Evolutionary conservation across 2,888 invertebrate species (phyloP), one percentile per base, ranked within the genome.

Genomic region (Mythimna vitellina): DNA sequence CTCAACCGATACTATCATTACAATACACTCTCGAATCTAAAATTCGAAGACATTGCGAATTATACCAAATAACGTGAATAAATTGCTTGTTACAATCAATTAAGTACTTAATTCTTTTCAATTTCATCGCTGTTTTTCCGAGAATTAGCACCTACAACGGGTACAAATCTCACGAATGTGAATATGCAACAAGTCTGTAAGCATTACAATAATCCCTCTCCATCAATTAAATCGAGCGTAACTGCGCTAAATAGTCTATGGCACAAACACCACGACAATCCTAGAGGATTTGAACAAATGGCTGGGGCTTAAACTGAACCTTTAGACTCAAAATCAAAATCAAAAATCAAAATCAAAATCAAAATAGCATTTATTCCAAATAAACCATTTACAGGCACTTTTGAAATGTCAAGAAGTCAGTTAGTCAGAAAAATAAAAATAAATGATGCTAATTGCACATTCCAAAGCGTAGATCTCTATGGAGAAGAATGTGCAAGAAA

Each of bases 161-260:
- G 14, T 49, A 62, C 61, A 42, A 64, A 73, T 78, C 35, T 42
- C 46, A 10, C 25, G 14, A 51, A 66, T 38, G 51, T 22, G 22
- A 17, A 70, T 76, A 80, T 70, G 78, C 81, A 80, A 80, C 81
- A 81, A 77, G 80, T 80, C 32, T 58, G 64, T 49, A 61, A 80
- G 66, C 69, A 63, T 70, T 65, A 78, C 61, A 65, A 70, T 81
- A 81, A 81, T 77, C 73, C 57, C 2, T 32, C 73, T 57, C 53
- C 54, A 65, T 81, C 64, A 78, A 81, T 73, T 65, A 77, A 70
- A 49, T 56, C 42, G 73, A 69, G 65, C 62, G 42, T n/a, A 80
- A 80, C 42, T 77, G 73, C 66, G 54, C 32, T 81, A 73, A 73
- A 67, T 61, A 69, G 66, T 73, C 64, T 65, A 56, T 42, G 54